phyloP scores from a whole-genome alignment of 2,113 vertebrate genomes.

The Scalopus aquaticus region DNA sequence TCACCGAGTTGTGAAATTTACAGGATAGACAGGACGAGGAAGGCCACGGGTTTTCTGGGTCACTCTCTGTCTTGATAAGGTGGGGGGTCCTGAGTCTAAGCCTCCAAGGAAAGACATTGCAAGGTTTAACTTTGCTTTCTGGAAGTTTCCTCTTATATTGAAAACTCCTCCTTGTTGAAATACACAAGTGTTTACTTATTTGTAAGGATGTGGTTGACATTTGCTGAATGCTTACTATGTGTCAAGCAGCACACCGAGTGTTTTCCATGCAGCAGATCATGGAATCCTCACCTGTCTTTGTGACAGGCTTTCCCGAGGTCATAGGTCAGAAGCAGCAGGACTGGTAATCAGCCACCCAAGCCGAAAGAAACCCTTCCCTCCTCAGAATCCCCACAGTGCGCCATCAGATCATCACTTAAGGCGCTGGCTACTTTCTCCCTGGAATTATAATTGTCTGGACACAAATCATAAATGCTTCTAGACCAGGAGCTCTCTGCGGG shows the following conservation, averaged over 20 bases:
- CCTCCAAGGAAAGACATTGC: slow-evolving; percentile 14
- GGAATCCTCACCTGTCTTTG: not conserved
- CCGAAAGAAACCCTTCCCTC: not conserved
- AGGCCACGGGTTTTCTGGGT: not conserved
- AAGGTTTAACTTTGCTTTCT: not conserved
- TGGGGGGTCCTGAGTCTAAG: not conserved
- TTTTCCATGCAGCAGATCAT: not conserved
- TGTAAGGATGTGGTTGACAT: not conserved
- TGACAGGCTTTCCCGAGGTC: not conserved
- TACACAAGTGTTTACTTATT: not conserved
- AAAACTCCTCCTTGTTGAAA: not conserved
- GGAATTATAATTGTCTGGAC: not conserved
- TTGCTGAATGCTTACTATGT: not conserved
- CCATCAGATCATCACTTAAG: not conserved
- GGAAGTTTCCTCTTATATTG: not conserved
- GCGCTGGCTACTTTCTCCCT: not conserved
- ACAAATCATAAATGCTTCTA: not conserved
- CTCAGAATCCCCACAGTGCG: not conserved
- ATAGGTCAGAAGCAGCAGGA: not conserved
- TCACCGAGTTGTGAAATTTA: not conserved
- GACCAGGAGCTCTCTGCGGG: not conserved
- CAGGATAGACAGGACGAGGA: not conserved
- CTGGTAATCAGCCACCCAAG: too few species aligned
- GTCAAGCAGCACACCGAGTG: not conserved
- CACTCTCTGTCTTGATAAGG: not conserved